These are phyloP conservation scores for Thalassaphorura encarpata DNA, from an alignment of 1,140 invertebrate genomes.

Conservation along the genomic window DNA sequence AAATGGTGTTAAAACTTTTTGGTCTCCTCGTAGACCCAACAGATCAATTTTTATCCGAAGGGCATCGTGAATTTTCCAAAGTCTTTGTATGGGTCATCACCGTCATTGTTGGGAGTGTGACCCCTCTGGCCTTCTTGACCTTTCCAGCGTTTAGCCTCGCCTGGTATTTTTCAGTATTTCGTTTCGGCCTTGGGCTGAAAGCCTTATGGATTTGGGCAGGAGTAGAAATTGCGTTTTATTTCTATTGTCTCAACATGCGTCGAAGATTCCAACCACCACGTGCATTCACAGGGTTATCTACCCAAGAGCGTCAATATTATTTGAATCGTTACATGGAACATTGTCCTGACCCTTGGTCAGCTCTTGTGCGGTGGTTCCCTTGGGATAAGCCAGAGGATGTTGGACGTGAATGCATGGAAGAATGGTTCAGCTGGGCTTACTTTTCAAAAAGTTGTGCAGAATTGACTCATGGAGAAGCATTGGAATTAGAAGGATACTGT, in stretches of 20 bases:
- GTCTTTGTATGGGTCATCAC: background rate
- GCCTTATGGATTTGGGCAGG: background rate
- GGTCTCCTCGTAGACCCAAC: conserved; percentile 5
- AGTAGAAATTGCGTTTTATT: conserved; percentile 6
- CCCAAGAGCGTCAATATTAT: background rate
- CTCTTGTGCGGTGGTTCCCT: conserved; percentile 8
- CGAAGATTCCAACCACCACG: background rate
- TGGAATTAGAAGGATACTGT: background rate
- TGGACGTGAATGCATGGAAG: conserved; percentile 1
- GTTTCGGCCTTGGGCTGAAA: background rate
- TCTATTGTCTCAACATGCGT: conserved; percentile 1
- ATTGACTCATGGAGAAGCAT: background rate
- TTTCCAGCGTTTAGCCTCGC: background rate
- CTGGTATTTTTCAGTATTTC: background rate
- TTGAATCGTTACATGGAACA: background rate
- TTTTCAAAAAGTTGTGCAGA: background rate
- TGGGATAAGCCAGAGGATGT: background rate
- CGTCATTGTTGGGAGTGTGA: background rate
- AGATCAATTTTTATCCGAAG: background rate
- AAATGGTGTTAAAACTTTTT: background rate
- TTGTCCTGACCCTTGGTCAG: background rate
- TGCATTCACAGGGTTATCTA: background rate
- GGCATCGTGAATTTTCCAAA: conserved; percentile 1
- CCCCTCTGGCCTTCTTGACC: background rate
- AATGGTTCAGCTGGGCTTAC: conserved; percentile 12